Base-by-base conservation (phyloP, 2,113 vertebrate genomes). In the Nerophis lumbriciformis region DNA sequence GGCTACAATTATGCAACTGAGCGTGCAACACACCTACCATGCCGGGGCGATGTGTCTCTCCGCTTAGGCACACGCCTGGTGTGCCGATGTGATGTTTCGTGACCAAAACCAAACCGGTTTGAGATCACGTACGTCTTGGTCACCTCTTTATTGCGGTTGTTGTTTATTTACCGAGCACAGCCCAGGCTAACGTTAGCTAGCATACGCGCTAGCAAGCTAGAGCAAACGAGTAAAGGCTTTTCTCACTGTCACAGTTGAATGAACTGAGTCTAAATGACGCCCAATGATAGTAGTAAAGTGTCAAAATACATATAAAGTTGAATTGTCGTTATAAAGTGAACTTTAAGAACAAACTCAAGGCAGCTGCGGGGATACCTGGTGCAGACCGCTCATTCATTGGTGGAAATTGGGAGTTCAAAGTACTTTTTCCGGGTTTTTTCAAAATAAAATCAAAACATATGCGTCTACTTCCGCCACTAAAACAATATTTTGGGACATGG, bases 1-100 rank as follows among this genome's bases (percentile, higher is more conserved):
- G 75, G 83, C 80, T 68, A 68, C 65, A 70, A 67, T 84, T 77
- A 77, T 64, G 75, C 77, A 84, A 75, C 59, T 19, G 42, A 49
- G 70, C 66, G 58, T 45, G 51, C 48, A 53, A 48, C 57, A 60
- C 6, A 65, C 42, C 66, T 59, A 59, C 54, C 42, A 36, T 48
- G 54, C 47, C 50, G 28, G 37, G 16, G 47, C 8, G 35, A 52
- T 11, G 16, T 14, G 53, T 54, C 11, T 14, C 35, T 54, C 11
- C 61, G 44, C 49, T 63, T 14, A 38, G 8, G 21, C 35, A 50
- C 49, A 59, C 12, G 47, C 38, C 12, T 37, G 50, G 44, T 0
- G 10, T 35, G 44, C 13, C 62, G 28, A 1, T 14, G 45, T 14
- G 35, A 37, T 56, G 37, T 1, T 14, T 44, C 15, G 62, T 21